Evolutionary conservation across 2,797 vertebrate genomes (phyloP).

Genomic region (Pseudotriccus pelzelni): DNA sequence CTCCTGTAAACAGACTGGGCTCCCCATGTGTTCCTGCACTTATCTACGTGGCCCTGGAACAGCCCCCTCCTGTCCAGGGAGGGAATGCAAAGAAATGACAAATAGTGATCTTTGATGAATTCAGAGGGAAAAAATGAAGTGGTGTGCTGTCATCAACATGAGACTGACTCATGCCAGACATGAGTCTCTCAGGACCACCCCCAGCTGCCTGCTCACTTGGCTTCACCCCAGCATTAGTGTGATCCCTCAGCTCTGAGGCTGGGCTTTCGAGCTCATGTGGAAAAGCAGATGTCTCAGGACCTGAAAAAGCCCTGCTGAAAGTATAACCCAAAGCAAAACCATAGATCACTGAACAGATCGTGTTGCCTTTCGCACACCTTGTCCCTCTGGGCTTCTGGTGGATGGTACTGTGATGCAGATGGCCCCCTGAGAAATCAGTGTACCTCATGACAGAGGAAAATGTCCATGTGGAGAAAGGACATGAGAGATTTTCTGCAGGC

Average conservation of each 20-base stretch:
- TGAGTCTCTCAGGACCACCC: neutral
- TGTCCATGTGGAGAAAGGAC: neutral
- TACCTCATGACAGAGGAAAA: neutral
- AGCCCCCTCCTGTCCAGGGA: neutral
- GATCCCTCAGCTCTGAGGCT: neutral
- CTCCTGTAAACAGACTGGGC: neutral
- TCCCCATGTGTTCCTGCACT: neutral
- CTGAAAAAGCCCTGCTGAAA: neutral
- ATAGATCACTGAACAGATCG: neutral
- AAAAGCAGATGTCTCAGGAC: neutral
- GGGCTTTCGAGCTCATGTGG: neutral
- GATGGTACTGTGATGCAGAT: neutral
- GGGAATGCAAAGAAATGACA: neutral
- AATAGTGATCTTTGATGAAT: neutral
- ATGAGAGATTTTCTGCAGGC: neutral
- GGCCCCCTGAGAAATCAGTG: neutral
- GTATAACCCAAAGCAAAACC: neutral
- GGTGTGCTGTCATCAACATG: fast-evolving
- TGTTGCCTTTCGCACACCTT: neutral
- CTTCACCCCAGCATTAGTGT: neutral
- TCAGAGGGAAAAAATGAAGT: neutral
- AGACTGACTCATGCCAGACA: neutral
- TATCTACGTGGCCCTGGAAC: neutral
- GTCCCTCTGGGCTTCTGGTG: neutral
- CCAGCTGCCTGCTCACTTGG: fast-evolving